Base-by-base conservation (phyloP, 92 coral and sea anemone genomes). In the Epizoanthus rinbou region DNA sequence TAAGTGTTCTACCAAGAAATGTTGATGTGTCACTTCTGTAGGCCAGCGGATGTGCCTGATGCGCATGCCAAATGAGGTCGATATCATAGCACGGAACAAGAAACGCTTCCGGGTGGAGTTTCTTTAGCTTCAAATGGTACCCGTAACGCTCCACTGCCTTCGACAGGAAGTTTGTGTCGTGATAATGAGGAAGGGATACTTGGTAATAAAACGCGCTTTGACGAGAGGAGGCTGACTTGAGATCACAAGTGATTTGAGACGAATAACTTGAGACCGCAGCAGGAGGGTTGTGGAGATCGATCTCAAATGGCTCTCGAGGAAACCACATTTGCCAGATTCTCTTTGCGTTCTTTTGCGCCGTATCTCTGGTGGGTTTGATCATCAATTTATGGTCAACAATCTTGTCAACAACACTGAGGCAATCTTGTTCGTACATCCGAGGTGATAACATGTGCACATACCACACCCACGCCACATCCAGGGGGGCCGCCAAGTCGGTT, bases 391-490 rank as follows among this genome's bases (percentile, higher is more conserved):
- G 90, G 64, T 87, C 87, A 11, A 87, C 43, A 57, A 83, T 6
- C 31, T 25, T 69, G 28, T 85, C 76, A 52, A 82, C 87, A 69
- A 83, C 54, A 39, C 80, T 83, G 45, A 75, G 64, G 62, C 90
- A 87, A 53, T 87, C 90, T 45, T 84, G 80, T 65, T 87, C 87
- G 84, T 87, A 87, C n/a, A 75, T 31, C 41, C 85, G 87, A 69
- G 90, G 90, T 56, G 84, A 87, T 23, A 87, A 21, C 90, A 87
- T 87, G 87, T 87, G 90, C 19, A 82, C 84, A 59, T 87, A 71
- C 90, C 96, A 92, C 76, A 90, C 93, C 96, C 96, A 92, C 3
- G 90, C 93, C 15, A 92, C 81, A 58, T 92, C 90, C 73, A 87
- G 82, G 28, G 90, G 90, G 60, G 87, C 80, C 53, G 75, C 87